Evolutionary conservation across 2,888 invertebrate genomes (phyloP), one percentile per base, ranked within the genome.

Genomic region (Spodoptera exigua): DNA sequence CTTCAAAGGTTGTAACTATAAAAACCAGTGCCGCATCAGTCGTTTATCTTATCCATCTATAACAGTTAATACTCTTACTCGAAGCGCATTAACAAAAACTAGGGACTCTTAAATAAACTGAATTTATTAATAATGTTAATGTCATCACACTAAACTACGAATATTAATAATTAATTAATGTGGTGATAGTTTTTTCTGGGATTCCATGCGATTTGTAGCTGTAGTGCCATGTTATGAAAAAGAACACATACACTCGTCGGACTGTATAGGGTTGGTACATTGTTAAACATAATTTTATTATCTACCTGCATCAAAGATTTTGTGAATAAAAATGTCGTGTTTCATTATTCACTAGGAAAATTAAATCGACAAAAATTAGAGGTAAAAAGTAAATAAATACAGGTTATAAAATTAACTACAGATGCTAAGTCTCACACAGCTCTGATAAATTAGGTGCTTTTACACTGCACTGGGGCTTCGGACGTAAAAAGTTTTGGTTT

Each of bases 231-330:
- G 40, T 51, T 46, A 68, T 76, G 62, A 37, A 76, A 78, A 83
- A 88, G 91, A 91, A 91, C 91, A 91, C 90, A 77, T 91, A 91
- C 92, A 91, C 91, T 90, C 89, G 71, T 79, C 76, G 79, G 71
- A 51, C 32, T 43, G 41, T 14, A 70, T 12, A 61, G 56, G 45
- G 68, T 59, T 67, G 69, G 61, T 61, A 74, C 55, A 73, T 73
- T 73, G 76, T 75, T 77, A 81, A 73, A 27, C 7, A 27, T 9
- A 1, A 74, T 73, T 32, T 32, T 58, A 54, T 61, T 74, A 75
- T 74, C 73, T 78, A 80, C 60, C 55, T 71, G 75, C 51, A 76
- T 70, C 62, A 70, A 74, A 78, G 52, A 44, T 61, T 60, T 72
- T 53, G 89, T 89, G 92, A 92, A 92, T 84, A 76, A 84, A 89